Base-by-base conservation (phyloP, 2,888 invertebrate genomes). In the Willowsia nigromaculata region DNA sequence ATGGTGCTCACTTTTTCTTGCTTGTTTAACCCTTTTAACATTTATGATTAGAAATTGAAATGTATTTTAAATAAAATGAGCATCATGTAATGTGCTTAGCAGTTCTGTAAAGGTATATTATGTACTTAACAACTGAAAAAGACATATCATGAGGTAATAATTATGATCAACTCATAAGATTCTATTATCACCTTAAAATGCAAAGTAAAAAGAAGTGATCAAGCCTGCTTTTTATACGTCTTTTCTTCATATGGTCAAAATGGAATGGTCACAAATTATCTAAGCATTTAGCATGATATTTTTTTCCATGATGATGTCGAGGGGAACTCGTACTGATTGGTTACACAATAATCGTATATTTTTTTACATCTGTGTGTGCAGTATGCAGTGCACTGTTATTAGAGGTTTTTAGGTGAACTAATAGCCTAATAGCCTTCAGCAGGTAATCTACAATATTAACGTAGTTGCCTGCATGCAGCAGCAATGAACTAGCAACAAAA, bases 211-310 rank as follows among this genome's bases (percentile, higher is more conserved):
- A 27, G 2, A 13, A 27, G 59, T 4, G 30, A 27, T 62, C 62
- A 25, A 62, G 7, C 30, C 62, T 18, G 30, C 30, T 27, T 27
- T n/a, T n/a, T n/a, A n/a, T n/a, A 62, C 27, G 15, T 62, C 25
- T 15, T 62, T n/a, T 62, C 62, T 62, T 30, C 2, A 25, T 62
- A 62, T 62, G 62, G 62, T 62, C 30, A 62, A 62, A 62, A 62
- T 62, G 15, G 62, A 27, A 30, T 27, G 13, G 30, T 62, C 27
- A 56, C n/a, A 53, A 18, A 56, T 50, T 7, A 7, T 18, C 1
- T 56, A 56, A 47, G 15, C 1, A 47, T 47, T 13, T 40, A 40
- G n/a, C 43, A 43, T 6, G 43, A 43, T 9, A 37, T 43, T 56
- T 56, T 56, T 56, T 56, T 56, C 56, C 56, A 56, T 56, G 56